Evolutionary conservation across 2,888 invertebrate genomes (phyloP).

Genomic region (Drosophila niveifrons): DNA sequence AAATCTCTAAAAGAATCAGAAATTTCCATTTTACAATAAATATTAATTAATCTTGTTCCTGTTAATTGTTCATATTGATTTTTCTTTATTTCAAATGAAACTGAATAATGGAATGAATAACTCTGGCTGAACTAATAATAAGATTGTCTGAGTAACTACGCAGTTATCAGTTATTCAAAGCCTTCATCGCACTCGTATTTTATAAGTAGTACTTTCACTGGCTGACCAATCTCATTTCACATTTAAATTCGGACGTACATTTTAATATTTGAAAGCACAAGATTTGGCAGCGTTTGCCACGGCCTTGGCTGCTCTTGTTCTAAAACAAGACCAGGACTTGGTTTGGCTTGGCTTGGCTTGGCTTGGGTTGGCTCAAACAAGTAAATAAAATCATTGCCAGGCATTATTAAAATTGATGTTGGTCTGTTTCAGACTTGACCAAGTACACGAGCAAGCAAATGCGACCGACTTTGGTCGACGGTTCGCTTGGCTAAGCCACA

Average conservation of each 20-base stretch:
- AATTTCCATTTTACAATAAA: background rate
- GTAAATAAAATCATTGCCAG: slow-evolving; percentile 58
- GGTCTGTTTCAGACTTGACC: slow-evolving; percentile 36
- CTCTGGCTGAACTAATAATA: background rate
- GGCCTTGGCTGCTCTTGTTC: slow-evolving; percentile 12
- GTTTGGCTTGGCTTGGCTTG: slow-evolving; percentile 27
- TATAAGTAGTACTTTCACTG: background rate
- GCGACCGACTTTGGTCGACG: slow-evolving; percentile 17
- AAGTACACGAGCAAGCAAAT: slow-evolving; percentile 17
- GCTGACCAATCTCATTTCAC: slow-evolving; percentile 1
- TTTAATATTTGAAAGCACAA: slow-evolving; percentile 61
- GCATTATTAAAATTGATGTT: slow-evolving; percentile 75
- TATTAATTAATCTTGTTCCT: background rate
- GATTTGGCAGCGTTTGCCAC: slow-evolving; percentile 35
- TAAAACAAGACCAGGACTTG: background rate
- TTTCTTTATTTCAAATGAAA: background rate
- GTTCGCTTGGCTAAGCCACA: slow-evolving; percentile 58
- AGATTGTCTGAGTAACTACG: background rate
- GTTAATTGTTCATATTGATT: background rate
- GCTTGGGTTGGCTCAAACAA: slow-evolving; percentile 39
- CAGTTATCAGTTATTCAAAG: slow-evolving; percentile 12
- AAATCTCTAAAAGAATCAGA: background rate
- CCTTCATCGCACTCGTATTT: slow-evolving; percentile 5
- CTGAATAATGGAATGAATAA: too few species aligned
- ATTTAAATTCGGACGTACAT: slow-evolving; percentile 45